A percentile compares a stretch with the other conserved stretches of the same genome.
Evolutionary conservation across 2,888 invertebrate species (phyloP).

Genomic region (Ferdinandea cuprea): DNA sequence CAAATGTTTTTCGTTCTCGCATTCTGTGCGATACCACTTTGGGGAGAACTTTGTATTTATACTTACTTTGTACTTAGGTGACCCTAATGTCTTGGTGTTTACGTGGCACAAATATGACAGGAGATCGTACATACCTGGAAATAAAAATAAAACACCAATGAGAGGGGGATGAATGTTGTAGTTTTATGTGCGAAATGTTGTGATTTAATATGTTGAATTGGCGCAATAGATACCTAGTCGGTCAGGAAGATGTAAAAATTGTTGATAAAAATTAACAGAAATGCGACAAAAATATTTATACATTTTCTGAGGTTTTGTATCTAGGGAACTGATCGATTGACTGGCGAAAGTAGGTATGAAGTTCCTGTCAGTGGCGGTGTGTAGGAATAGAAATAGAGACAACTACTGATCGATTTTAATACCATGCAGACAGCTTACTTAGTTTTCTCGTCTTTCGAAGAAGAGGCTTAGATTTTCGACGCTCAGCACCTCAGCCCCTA

Average conservation of each 20-base stretch:
- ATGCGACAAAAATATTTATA: neutral
- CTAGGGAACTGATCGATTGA: too few species aligned
- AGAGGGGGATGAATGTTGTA: neutral
- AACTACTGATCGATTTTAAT: too few species aligned
- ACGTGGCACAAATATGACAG: constrained; percentile 19
- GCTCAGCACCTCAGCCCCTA: too few species aligned
- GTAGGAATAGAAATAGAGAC: too few species aligned
- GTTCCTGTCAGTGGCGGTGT: too few species aligned
- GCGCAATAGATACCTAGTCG: neutral
- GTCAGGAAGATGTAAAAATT: neutral
- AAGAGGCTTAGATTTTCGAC: too few species aligned
- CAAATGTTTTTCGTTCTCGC: neutral
- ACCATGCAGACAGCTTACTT: too few species aligned
- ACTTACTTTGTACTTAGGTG: constrained; percentile 10
- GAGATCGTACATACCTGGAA: constrained; percentile 34
- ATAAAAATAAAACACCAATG: neutral
- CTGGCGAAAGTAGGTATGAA: too few species aligned
- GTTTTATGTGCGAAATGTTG: neutral
- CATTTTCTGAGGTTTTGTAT: neutral
- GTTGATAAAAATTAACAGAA: neutral
- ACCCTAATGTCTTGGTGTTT: constrained; percentile 6
- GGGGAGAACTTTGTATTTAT: constrained; percentile 1
- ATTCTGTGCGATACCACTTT: constrained; percentile 1
- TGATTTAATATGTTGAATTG: neutral
- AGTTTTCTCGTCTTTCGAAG: too few species aligned